These are phyloP conservation scores for Syngnathus floridae DNA, from an alignment of 2,113 vertebrate species.

Conservation along the genomic window DNA sequence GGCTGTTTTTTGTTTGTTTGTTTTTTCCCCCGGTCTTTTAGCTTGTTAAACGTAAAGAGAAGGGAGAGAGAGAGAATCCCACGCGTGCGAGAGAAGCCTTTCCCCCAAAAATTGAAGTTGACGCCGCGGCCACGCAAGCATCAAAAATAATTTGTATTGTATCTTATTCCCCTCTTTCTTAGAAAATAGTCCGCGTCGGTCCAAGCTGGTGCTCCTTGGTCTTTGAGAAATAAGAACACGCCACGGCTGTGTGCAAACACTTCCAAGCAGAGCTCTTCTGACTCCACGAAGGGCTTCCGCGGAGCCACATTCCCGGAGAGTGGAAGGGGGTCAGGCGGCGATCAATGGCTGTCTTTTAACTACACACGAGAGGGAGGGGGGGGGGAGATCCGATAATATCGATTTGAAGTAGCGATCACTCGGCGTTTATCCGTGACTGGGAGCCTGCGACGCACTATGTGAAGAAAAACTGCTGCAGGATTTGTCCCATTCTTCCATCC, in stretches of 20 bases:
- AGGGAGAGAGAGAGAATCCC: conserved; percentile 21
- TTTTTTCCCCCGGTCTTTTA: conserved; percentile 29
- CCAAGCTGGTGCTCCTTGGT: conserved; percentile 38
- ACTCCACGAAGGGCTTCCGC: conserved; percentile 61
- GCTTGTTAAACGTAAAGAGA: conserved; percentile 6
- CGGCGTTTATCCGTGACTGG: conserved; percentile 63
- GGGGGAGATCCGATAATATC: conserved; percentile 39
- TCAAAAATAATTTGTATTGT: conserved; percentile 21
- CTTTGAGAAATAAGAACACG: conserved; percentile 49
- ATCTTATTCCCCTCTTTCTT: not conserved
- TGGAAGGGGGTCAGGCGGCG: conserved; percentile 49
- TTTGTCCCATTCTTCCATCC: conserved; percentile 82
- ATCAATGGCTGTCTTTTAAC: conserved; percentile 57
- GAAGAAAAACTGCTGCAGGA: conserved; percentile 66
- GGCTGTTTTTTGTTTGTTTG: not conserved
- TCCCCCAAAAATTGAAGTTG: conserved; percentile 36
- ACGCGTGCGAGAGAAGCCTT: conserved; percentile 32
- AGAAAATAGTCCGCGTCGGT: conserved; percentile 45
- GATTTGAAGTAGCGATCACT: conserved; percentile 64
- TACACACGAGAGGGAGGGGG: conserved; percentile 3
- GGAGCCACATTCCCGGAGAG: conserved; percentile 68
- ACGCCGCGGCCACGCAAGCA: conserved; percentile 48
- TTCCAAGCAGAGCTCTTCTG: conserved; percentile 54
- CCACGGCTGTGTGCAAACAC: conserved; percentile 48
- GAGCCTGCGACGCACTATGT: conserved; percentile 43